Conservation (phyloP, 2,888 invertebrate species). For the Drosophila pegasa region DNA sequence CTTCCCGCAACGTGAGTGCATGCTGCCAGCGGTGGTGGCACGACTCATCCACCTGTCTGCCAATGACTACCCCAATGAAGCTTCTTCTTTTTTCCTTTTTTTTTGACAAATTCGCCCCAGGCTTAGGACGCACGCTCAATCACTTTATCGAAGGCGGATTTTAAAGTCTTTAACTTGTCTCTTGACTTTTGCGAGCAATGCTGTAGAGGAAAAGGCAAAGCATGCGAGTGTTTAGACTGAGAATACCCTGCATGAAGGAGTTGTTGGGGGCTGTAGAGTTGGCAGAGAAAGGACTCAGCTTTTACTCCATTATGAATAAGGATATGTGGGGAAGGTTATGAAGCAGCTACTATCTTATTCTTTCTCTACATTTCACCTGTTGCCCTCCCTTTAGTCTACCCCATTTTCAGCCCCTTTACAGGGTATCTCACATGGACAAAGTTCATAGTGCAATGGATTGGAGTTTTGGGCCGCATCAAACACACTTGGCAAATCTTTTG, state of each 20-base stretch:
- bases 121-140: slow-evolving; percentile 64
- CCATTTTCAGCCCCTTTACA: background rate
- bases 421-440: slow-evolving; percentile 30
- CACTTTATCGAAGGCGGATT: slow-evolving; percentile 71
- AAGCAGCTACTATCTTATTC: too few relatives aligned
- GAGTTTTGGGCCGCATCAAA: slow-evolving; percentile 53
- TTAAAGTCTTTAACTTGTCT: slow-evolving; percentile 76
- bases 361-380: too few relatives aligned
- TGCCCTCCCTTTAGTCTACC: background rate
- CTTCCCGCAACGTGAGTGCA: slow-evolving; percentile 49
- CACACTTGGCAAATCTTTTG: slow-evolving; percentile 65
- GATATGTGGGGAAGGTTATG: too few relatives aligned
- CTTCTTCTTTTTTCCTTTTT: slow-evolving; percentile 18
- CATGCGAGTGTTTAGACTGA: background rate
- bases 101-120: slow-evolving; percentile 66
- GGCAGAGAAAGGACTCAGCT: too few relatives aligned
- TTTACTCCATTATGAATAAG: too few relatives aligned
- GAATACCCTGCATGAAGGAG: background rate
- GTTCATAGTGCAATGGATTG: slow-evolving; percentile 69
- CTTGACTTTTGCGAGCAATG: slow-evolving; percentile 62
- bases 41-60: slow-evolving; percentile 60
- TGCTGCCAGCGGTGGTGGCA: slow-evolving; percentile 8
- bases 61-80: slow-evolving; percentile 48
- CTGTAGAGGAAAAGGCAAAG: slow-evolving; percentile 4
- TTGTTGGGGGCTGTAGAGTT: too few relatives aligned